Conservation (phyloP, 2,113 vertebrate species). For the Cynopterus brachyotis region DNA sequence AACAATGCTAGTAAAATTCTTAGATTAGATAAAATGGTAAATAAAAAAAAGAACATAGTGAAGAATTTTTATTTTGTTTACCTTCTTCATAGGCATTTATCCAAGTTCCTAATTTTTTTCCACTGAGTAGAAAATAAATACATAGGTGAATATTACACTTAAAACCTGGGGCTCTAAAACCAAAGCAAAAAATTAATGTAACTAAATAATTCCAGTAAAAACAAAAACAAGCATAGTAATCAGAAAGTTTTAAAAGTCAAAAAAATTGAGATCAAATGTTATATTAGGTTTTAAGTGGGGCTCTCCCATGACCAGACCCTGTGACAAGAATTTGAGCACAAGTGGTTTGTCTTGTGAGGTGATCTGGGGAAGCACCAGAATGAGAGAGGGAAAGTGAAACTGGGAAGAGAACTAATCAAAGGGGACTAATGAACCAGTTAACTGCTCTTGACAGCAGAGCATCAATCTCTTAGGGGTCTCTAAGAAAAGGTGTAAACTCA, state of each 20-base stretch:
- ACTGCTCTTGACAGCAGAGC: neutral
- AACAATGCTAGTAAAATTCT: neutral
- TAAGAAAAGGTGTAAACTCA: neutral
- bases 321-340: neutral
- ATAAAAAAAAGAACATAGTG: neutral
- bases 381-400: neutral
- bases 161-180: neutral
- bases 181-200: neutral
- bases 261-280: neutral
- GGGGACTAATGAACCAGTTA: neutral
- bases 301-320: neutral
- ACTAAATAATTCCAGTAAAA: neutral
- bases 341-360: neutral
- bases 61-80: neutral
- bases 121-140: neutral
- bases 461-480: neutral
- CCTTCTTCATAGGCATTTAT: neutral
- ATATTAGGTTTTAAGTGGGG: neutral
- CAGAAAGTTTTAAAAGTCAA: neutral
- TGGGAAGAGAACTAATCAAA: neutral
- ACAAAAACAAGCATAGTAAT: neutral
- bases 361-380: neutral
- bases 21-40: neutral
- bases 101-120: neutral
- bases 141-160: neutral